Percentiles rank a stretch among this genome's conserved stretches.
Evolutionary conservation across 2,888 invertebrate genomes (phyloP).

Genomic region (Cancer borealis): DNA sequence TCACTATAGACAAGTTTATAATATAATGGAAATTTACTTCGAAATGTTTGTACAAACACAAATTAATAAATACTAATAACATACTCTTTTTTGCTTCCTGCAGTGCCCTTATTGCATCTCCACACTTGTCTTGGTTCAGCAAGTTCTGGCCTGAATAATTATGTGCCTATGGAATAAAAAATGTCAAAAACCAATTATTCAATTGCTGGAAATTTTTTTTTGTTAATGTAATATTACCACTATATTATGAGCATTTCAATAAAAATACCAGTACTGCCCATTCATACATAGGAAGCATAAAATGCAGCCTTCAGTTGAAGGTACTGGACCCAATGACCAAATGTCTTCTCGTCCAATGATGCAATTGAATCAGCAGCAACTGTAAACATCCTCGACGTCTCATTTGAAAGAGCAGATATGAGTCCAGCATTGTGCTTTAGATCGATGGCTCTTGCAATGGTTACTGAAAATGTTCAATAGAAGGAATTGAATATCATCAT

Average conservation of each 20-base stretch:
- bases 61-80: constrained; percentile 66
- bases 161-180: constrained; percentile 82
- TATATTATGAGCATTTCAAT: neutral
- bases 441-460: constrained; percentile 85
- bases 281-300: constrained; percentile 84
- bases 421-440: constrained; percentile 84
- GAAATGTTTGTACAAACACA: neutral
- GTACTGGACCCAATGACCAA: constrained; percentile 84
- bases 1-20: neutral
- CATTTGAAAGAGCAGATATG: constrained; percentile 84
- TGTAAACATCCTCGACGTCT: constrained; percentile 84
- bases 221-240: neutral
- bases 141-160: constrained; percentile 84
- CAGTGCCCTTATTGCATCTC: constrained; percentile 84
- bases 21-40: neutral
- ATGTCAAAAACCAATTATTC: neutral
- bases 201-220: neutral
- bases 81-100: constrained; percentile 82
- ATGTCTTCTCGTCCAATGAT: constrained; percentile 81
- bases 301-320: constrained; percentile 83
- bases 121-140: constrained; percentile 84
- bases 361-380: constrained; percentile 83
- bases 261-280: neutral
- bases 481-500: neutral
- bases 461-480: constrained; percentile 80